Evolutionary conservation across 2,113 vertebrate genomes (phyloP), one percentile per base, ranked within the genome.

Genomic region (Silurus asotus): DNA sequence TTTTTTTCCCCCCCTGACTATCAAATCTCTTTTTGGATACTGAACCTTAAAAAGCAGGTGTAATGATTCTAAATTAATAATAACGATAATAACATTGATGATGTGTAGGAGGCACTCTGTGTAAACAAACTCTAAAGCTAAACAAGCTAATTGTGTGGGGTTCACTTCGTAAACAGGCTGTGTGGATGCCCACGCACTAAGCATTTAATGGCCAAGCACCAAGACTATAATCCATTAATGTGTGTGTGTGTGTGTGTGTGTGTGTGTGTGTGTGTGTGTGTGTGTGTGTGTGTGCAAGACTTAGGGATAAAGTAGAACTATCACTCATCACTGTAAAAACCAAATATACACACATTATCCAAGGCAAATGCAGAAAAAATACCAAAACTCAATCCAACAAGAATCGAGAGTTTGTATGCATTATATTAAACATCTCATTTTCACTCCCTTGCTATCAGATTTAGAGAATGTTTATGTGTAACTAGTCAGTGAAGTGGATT

Each of bases 151-250:
- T 93, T 94, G 93, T 92, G 92, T 92, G 91, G 91, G 87, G 92
- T 93, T 93, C 94, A 94, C 91, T 91, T 91, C 92, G 93, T 92
- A 92, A 94, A 94, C 93, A 93, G 93, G 91, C 91, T 89, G 91
- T 91, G 89, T 88, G 86, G 28, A 56, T 86, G n/a, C 77, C 84
- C 85, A 88, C 91, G 92, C 82, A 88, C 88, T 76, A 86, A 84
- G 51, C 78, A 72, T 56, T 58, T 75, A 59, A 81, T 77, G 81
- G 87, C 65, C 59, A 25, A 84, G 53, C 92, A 93, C 92, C 90
- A 91, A 92, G 90, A 89, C 90, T 92, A 91, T 91, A 92, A 91
- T 92, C 75, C 84, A 94, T 94, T 93, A 92, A 91, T 88, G 90
- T 83, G 82, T 89, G 86, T 91, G 93, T 76, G 74, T 76, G 70